Conservation (phyloP, 2,888 invertebrate species). For the Lasioglossum oenotherae region DNA sequence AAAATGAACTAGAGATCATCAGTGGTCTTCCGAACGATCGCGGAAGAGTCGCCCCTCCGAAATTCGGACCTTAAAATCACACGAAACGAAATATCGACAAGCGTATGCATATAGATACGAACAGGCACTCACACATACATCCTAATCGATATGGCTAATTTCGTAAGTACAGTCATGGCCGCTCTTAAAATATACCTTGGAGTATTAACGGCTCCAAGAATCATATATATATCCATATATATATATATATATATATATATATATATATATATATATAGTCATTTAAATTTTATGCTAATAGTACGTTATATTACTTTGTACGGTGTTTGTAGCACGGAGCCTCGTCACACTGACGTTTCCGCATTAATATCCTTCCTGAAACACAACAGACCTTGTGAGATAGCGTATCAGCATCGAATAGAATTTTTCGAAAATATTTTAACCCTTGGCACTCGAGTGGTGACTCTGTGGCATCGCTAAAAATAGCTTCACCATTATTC, state of each 20-base stretch:
- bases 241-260: slow-evolving; percentile 59
- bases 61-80: slow-evolving; percentile 58
- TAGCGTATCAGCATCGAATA: not conserved
- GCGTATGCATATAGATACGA: slow-evolving; percentile 71
- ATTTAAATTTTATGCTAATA: slow-evolving; percentile 76
- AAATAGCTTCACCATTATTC: no score
- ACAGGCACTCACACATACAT: slow-evolving; percentile 84
- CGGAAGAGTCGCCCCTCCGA: slow-evolving; percentile 45
- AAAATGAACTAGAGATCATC: slow-evolving; percentile 82
- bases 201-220: slow-evolving; percentile 51
- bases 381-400: slow-evolving; percentile 60
- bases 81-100: slow-evolving; percentile 66
- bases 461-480: no score
- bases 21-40: slow-evolving; percentile 67
- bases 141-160: slow-evolving; percentile 82
- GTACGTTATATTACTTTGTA: slow-evolving; percentile 82
- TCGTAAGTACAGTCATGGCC: slow-evolving; percentile 83
- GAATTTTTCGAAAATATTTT: not conserved
- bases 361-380: slow-evolving; percentile 85
- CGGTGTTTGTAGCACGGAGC: slow-evolving; percentile 76
- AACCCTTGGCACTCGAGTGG: no score
- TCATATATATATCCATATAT: slow-evolving; percentile 59
- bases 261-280: slow-evolving; percentile 56
- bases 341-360: slow-evolving; percentile 84
- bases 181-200: slow-evolving; percentile 78